Base-by-base conservation (phyloP, 1,140 invertebrate species). In the Ericerus pela region DNA sequence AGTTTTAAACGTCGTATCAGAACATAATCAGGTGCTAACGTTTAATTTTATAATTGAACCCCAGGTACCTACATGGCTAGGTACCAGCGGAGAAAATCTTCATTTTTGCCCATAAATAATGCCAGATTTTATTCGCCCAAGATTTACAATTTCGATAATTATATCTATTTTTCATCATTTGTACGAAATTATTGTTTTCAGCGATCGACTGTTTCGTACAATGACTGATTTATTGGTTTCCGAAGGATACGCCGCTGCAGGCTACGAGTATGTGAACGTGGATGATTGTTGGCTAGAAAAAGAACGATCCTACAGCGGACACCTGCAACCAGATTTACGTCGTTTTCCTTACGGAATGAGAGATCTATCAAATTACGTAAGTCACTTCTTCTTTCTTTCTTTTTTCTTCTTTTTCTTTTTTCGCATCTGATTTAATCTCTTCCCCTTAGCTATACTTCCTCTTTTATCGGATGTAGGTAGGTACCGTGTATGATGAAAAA, bases 241-340 rank as follows among this genome's bases (percentile, higher is more conserved):
- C 11, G 88, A 95, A 66, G 93, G 93, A 4, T 96, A 92, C 67
- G 84, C 82, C 20, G 81, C 81, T 24, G 81, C 75, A 5, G 93
- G 93, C 22, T 97, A 96, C 70, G 81, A 93, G 66, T 92, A 92
- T 66, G 81, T 96, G 54, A 95, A 91, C 67, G 81, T 97, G 53
- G 93, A 97, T 67, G 93, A 97, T 70, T 97, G 93, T 69, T 97
- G 92, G 92, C 70, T 90, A 55, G 85, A 88, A 60, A 81, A 84
- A 61, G 77, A 85, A 55, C 72, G 93, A 41, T 82, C 83, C 64
- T 66, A 73, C 11, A 69, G 77, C 60, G 88, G 89, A 18, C 75
- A 79, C 59, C 76, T 97, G n/a, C 79, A 88, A 56, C 77, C 93
- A 8, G 92, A 96, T 69, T 76, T 82, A 43, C 75, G 80, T 57